Conservation (phyloP, 2,888 invertebrate species). For the Branchellion lobata region DNA sequence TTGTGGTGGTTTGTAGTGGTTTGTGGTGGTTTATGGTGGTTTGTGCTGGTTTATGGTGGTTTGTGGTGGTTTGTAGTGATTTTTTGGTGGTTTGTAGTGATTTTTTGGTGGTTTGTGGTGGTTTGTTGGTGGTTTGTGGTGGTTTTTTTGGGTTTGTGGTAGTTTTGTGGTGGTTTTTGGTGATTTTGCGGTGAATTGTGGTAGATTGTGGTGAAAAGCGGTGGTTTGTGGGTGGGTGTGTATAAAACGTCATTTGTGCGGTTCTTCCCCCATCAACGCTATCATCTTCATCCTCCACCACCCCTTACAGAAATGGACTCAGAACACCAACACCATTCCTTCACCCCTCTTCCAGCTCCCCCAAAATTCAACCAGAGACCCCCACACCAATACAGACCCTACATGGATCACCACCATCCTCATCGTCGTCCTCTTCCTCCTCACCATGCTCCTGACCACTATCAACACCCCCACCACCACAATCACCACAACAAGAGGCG, state of each 20-base stretch:
- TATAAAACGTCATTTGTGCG: no score
- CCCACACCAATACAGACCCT: not conserved
- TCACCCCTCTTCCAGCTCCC: constrained; percentile 13
- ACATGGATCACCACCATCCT: not conserved
- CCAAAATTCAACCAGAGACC: not conserved
- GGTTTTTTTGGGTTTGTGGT: no score
- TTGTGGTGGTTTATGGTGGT: not conserved
- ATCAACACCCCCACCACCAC: not conserved
- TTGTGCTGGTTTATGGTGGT: no score
- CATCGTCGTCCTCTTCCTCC: not conserved
- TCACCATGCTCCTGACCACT: not conserved
- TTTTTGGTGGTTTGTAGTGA: not conserved
- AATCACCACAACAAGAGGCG: not conserved
- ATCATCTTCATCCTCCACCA: not conserved
- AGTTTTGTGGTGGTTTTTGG: no score
- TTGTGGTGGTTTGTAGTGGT: no score
- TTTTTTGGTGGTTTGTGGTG: no score
- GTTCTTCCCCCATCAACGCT: not conserved
- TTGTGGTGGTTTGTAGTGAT: not conserved
- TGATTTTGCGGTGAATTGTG: no score
- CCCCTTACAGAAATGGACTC: not conserved
- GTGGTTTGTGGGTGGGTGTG: no score
- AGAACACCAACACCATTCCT: no score
- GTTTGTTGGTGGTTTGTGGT: no score
- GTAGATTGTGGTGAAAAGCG: no score